A percentile compares a stretch with the other conserved stretches of the same genome.
phyloP scores from a whole-genome alignment of 2,113 vertebrate genomes.

The Charina bottae region DNA sequence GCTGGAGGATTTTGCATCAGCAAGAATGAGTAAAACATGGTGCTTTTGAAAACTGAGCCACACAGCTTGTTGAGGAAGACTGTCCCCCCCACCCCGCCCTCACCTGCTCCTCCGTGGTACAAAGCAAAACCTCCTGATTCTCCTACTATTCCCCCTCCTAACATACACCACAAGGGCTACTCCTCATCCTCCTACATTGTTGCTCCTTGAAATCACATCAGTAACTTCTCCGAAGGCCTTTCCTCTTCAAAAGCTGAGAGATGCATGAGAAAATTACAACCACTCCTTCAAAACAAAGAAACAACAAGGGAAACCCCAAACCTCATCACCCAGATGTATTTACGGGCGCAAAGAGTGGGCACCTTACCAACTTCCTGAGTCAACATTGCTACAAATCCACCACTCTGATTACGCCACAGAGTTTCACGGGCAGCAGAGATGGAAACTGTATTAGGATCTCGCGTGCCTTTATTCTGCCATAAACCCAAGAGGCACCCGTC shows the following conservation, averaged over 20 bases:
- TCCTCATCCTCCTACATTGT: conserved; percentile 61
- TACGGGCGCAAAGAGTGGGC: conserved; percentile 48
- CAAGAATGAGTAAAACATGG: conserved; percentile 79
- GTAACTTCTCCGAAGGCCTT: conserved; percentile 62
- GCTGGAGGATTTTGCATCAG: conserved; percentile 69
- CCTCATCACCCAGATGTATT: conserved; percentile 59
- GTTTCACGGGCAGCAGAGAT: conserved; percentile 21
- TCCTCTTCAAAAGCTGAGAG: conserved; percentile 71
- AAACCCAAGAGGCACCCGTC: neutral
- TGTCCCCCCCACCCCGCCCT: neutral
- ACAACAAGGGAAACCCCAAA: conserved; percentile 13
- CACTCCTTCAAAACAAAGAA: conserved; percentile 61
- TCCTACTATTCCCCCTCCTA: conserved; percentile 31
- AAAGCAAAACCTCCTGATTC: conserved; percentile 70
- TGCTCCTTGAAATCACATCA: conserved; percentile 63
- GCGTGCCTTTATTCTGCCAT: conserved; percentile 18
- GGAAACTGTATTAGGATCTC: conserved; percentile 5
- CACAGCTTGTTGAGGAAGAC: conserved; percentile 70
- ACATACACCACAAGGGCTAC: conserved; percentile 46
- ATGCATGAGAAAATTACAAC: conserved; percentile 65
- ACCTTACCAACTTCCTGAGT: conserved; percentile 40
- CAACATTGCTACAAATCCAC: conserved; percentile 30
- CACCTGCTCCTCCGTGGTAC: conserved; percentile 60
- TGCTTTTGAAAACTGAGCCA: conserved; percentile 72
- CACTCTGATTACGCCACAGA: conserved; percentile 6